Evolutionary conservation across 37 sponge, comb jelly and placozoan genomes (phyloP).

Genomic region (Theonella swinhoei): DNA sequence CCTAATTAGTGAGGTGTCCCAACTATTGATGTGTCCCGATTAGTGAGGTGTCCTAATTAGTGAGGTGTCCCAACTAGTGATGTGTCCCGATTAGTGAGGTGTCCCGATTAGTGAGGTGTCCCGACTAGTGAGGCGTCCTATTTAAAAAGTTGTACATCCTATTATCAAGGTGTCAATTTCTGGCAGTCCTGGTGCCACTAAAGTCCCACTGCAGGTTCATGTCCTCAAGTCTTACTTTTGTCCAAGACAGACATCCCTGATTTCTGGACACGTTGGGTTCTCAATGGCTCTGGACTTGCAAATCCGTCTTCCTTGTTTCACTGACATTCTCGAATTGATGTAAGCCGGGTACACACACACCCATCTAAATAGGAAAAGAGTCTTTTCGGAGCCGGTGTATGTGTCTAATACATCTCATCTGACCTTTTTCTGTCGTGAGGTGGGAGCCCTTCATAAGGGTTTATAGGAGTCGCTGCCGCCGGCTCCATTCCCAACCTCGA

Average conservation of each 20-base stretch:
- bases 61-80: too few species aligned
- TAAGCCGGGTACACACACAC: constrained; percentile 78
- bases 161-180: too few species aligned
- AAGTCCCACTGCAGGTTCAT: too few species aligned
- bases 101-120: too few species aligned
- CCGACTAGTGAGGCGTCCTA: too few species aligned
- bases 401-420: neutral
- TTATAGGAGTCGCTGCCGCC: neutral
- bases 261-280: constrained; percentile 76
- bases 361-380: constrained; percentile 55
- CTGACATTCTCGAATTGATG: constrained; percentile 65
- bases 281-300: constrained; percentile 73
- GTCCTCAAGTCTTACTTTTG: constrained; percentile 11
- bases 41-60: too few species aligned
- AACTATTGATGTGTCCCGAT: too few species aligned
- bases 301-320: constrained; percentile 69
- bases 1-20: too few species aligned
- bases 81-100: too few species aligned
- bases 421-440: constrained; percentile 56
- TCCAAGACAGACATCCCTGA: constrained; percentile 68
- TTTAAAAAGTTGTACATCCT: too few species aligned
- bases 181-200: too few species aligned
- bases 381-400: too few species aligned
- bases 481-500: constrained; percentile 3
- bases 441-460: constrained; percentile 46